Evolutionary conservation across 2,888 invertebrate species (phyloP), one percentile per base, ranked within the genome.

Genomic region (Crioceris asparagi): DNA sequence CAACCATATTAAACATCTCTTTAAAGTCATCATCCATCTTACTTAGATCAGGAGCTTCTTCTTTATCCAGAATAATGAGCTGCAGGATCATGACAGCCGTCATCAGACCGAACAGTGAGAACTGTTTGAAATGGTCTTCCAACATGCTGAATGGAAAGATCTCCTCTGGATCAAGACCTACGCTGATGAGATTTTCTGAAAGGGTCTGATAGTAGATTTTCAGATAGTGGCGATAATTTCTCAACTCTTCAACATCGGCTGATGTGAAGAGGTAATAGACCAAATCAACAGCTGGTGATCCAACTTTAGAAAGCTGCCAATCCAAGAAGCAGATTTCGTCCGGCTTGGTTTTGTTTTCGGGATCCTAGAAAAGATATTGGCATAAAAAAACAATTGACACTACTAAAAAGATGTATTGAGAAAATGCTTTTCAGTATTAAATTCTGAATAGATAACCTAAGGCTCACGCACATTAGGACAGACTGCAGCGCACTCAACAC

Each of bases 271-370:
- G 46, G 31, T 53, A 55, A 23, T 51, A 54, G 4, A 47, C 36
- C 4, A 57, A 17, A 39, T 57, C 56, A n/a, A 45, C 18, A 6
- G 50, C 46, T 4, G 55, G 56, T 8, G 44, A 32, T 12, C 38
- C 44, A 4, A 47, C 6, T 25, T 23, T 36, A 15, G 51, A 41
- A 19, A 52, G 12, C 43, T 57, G 57, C 50, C 53, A 57, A 31
- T 57, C 57, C 12, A 55, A 31, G 2, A 57, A 36, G 21, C 46
- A 43, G 1, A 55, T 37, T 14, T 49, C 41, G 5, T 43, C 47
- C 12, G 54, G 55, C 11, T 41, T 45, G 12, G 35, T 29, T 3
- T 45, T 32, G 16, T 45, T 31, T 10, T 18, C 16, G 17, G 32
- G 2, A 30, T 45, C 41, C 47, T 49, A 27, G n/a, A n/a, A n/a